A percentile compares a stretch with the other conserved stretches of the same genome.
phyloP scores from a whole-genome alignment of 2,888 invertebrate species.

The Torymus tubicola region DNA sequence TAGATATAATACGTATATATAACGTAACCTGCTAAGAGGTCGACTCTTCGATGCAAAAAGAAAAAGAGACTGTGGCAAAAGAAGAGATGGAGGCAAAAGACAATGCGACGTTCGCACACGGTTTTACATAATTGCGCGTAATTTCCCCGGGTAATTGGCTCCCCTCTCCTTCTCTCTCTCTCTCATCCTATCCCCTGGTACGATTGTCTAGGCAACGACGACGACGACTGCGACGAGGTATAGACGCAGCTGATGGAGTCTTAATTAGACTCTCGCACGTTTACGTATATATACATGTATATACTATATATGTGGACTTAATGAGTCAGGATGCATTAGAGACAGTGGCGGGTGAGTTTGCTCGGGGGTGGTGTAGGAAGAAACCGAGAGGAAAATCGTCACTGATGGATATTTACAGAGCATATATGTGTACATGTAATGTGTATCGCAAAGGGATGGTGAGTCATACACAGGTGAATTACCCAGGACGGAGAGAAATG shows the following conservation, averaged over 20 bases:
- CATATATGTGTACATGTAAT: no score
- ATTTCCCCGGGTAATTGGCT: conserved; percentile 30
- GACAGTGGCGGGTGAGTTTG: background rate
- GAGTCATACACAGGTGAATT: no score
- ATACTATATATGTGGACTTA: conserved; percentile 28
- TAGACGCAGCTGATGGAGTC: background rate
- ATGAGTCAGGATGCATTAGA: conserved; percentile 17
- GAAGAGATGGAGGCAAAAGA: background rate
- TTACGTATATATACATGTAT: no score
- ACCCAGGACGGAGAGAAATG: no score
- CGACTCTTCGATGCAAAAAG: background rate
- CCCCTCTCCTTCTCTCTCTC: no score
- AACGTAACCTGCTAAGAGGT: no score
- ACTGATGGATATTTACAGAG: no score
- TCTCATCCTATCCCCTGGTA: background rate
- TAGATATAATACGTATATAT: no score
- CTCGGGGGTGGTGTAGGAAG: no score
- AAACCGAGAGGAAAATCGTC: no score
- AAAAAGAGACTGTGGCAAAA: background rate
- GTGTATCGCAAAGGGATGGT: no score
- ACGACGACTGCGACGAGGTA: background rate
- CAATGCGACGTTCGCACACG: conserved; percentile 2
- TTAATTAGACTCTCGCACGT: conserved; percentile 25
- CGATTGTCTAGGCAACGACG: no score
- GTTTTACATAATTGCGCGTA: conserved; percentile 38